Conservation (phyloP, 2,797 vertebrate genomes). For the Coilia nasus region DNA sequence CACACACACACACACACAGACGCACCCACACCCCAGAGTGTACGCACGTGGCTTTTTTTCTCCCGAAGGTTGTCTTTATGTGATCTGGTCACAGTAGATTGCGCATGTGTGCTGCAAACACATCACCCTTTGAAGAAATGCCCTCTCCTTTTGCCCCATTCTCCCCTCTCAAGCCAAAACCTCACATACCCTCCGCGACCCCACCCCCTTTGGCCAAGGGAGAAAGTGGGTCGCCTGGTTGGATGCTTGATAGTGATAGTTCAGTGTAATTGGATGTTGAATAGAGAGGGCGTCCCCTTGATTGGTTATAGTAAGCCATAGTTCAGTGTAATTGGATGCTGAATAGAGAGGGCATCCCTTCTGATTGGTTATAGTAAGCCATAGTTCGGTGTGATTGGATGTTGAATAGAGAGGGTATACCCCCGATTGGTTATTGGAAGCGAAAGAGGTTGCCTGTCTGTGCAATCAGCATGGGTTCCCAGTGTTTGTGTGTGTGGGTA, state of each 20-base stretch:
- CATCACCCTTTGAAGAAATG: neutral
- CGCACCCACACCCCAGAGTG: too few relatives aligned
- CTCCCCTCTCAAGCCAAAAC: neutral
- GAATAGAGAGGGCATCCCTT: neutral
- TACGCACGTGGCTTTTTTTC: too few relatives aligned
- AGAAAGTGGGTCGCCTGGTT: constrained; percentile 49
- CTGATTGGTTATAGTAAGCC: neutral
- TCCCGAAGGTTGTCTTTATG: too few relatives aligned
- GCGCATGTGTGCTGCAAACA: neutral
- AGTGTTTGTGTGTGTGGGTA: constrained; percentile 59
- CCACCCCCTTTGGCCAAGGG: constrained; percentile 59
- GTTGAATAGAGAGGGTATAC: neutral
- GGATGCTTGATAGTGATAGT: constrained; percentile 33
- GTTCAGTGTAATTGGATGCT: constrained; percentile 31
- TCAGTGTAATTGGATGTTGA: constrained; percentile 33
- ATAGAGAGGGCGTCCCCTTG: neutral
- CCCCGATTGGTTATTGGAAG: neutral
- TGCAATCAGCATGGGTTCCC: constrained; percentile 32
- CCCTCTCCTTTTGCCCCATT: neutral
- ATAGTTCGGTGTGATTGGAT: constrained; percentile 43
- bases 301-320: neutral
- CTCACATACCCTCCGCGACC: constrained; percentile 17
- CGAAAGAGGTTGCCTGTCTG: constrained; percentile 5
- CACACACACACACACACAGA: too few relatives aligned
- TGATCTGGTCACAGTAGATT: neutral